phyloP scores from a whole-genome alignment of 2,888 invertebrate genomes.

The Latheticus oryzae region DNA sequence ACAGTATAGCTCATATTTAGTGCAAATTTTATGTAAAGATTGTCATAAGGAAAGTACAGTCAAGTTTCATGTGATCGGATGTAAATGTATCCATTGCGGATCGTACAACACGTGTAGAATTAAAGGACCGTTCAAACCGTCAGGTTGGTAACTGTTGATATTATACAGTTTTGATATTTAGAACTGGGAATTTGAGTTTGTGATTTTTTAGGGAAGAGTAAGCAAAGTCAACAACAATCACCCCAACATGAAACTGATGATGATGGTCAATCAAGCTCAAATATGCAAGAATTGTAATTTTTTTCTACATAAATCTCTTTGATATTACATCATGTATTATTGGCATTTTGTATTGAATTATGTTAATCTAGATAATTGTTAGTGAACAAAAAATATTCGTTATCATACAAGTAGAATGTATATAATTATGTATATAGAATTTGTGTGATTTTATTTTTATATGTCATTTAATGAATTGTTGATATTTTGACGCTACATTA shows the following conservation, averaged over 20 bases:
- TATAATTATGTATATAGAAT: slow-evolving; percentile 19
- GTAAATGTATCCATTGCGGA: slow-evolving; percentile 88
- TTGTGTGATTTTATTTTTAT: slow-evolving; percentile 36
- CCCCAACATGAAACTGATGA: slow-evolving; percentile 10
- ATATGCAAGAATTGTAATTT: slow-evolving; percentile 21
- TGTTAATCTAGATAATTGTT: background rate
- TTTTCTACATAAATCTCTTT: background rate
- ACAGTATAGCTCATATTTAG: slow-evolving; percentile 82
- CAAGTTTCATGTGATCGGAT: slow-evolving; percentile 87
- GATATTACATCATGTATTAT: slow-evolving; percentile 14
- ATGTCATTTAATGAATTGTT: slow-evolving; percentile 21
- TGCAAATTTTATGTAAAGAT: slow-evolving; percentile 89
- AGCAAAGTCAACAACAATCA: slow-evolving; percentile 16
- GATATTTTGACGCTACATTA: slow-evolving; percentile 8
- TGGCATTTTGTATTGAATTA: slow-evolving; percentile 22
- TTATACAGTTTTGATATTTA: background rate
- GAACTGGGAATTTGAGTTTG: background rate
- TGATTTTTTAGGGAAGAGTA: slow-evolving; percentile 22
- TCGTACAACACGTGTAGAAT: slow-evolving; percentile 91
- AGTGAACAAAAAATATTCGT: slow-evolving; percentile 1
- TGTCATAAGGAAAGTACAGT: slow-evolving; percentile 89
- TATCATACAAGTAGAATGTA: slow-evolving; percentile 1
- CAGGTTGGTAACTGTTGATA: slow-evolving; percentile 24
- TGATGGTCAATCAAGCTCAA: slow-evolving; percentile 28
- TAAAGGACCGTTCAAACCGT: slow-evolving; percentile 68